Base-by-base conservation (phyloP, 1,140 invertebrate genomes). In the Anoplophora glabripennis region DNA sequence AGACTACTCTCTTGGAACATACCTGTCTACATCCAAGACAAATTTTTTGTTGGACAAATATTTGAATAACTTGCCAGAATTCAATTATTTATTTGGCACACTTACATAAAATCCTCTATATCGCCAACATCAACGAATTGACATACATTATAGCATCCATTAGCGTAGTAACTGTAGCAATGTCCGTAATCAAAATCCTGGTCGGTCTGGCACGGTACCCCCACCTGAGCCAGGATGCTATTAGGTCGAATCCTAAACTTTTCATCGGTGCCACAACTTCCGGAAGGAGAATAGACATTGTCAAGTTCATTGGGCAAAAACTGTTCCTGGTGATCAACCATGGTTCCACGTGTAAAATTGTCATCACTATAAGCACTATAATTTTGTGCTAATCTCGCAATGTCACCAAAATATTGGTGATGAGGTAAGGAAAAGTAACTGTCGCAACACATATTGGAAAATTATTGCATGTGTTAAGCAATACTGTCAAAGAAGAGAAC, bases 61-160 rank as follows among this genome's bases (percentile, higher is more conserved):
- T 17, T 11, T 14, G 10, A 4, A 3, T 7, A 12, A 11, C 10
- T 10, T 9, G 12, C 10, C n/a, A 4, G 4, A 17, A 18, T 46
- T 46, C 7, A 46, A 46, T 11, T n/a, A 17, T 46, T 11, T 21
- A 46, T 46, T 11, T 21, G 17, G 44, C n/a, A 49, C 37, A 80
- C 84, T 86, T 77, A 86, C 85, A 86, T 84, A 70, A 86, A 85
- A 74, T 86, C 85, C 70, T 86, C 85, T 49, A 86, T 80, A 70
- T 86, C 85, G 40, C 84, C 80, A 45, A 83, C 77, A 61, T 80
- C 76, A 1, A 81, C 79, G 61, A 81, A 85, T 56, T 84, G 83
- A 61, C 85, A 86, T 0, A 83, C 75, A 53, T 83, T 80, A 36
- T 77, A 79, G 58, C 76, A 76, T 11, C 84, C 84, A 55, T 80